Evolutionary conservation across 2,797 vertebrate species (phyloP), one percentile per base, ranked within the genome.

Genomic region (Coilia nasus): DNA sequence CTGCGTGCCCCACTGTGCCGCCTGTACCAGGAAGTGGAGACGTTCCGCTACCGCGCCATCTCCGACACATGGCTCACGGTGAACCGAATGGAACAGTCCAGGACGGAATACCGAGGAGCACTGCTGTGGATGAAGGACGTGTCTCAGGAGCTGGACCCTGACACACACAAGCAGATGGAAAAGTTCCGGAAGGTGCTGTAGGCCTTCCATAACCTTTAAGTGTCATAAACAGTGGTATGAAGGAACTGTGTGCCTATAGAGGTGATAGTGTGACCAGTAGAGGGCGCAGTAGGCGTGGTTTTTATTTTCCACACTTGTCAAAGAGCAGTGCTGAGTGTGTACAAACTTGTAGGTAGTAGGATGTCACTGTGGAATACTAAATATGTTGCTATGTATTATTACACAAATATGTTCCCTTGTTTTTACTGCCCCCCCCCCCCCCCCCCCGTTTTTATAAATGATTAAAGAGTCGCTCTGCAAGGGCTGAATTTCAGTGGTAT

Each of bases 51-150:
- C 23, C 94, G 97, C 47, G 98, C 98, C 71, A 98, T 99, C 93
- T 99, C 98, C 0, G 98, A 99, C 92, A 99, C 98, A 0, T 99
- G 97, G 97, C 96, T 99, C 91, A 99, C 98, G 0, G 98, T 99
- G 86, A 99, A 99, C 86, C 94, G 97, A 15, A 99, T 99, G 98
- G 98, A 99, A 83, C 98, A 99, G 90, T 96, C 95, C 83, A 95
- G 98, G 86, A 99, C 97, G 0, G 98, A 99, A 54, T 99, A 99
- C 90, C 94, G 98, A n/a, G 98, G 97, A 31, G 98, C 98, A 0
- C 93, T 99, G 0, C 95, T 99, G 0, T 99, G 98, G 98, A 99
- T 99, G 98, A 99, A 99, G 93, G 98, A 99, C 1, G 96, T 98
- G 15, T 99, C 98, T 67, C 98, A 98, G 92, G 98, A 99, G 90